phyloP scores from a whole-genome alignment of 2,888 invertebrate genomes.

The Ornithoptera alexandrae region DNA sequence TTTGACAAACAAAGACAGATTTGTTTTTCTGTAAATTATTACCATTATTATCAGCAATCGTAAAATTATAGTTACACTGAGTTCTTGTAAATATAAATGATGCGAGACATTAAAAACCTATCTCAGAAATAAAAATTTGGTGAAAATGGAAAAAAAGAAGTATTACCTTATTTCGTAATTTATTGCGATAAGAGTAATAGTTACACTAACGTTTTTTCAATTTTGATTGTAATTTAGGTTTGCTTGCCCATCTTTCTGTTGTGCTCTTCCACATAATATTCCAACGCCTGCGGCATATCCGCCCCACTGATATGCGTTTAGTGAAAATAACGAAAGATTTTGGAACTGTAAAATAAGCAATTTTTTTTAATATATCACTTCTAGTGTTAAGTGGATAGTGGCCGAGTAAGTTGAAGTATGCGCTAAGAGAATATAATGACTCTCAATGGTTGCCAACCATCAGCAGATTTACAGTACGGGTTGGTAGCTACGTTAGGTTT shows the following conservation, averaged over 20 bases:
- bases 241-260: conserved; percentile 46
- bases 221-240: conserved; percentile 46
- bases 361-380: not conserved
- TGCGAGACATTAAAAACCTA: too few relatives aligned
- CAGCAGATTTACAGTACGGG: too few relatives aligned
- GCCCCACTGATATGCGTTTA: conserved; percentile 44
- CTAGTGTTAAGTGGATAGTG: too few relatives aligned
- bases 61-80: too few relatives aligned
- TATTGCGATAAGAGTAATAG: not conserved
- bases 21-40: not conserved
- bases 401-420: too few relatives aligned
- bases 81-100: too few relatives aligned
- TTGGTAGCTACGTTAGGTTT: too few relatives aligned
- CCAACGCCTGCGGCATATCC: conserved; percentile 47
- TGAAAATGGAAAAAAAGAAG: too few relatives aligned
- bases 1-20: not conserved
- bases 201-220: conserved; percentile 46
- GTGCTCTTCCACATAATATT: conserved; percentile 59
- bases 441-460: too few relatives aligned
- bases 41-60: too few relatives aligned
- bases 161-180: not conserved
- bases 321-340: conserved; percentile 42
- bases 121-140: too few relatives aligned
- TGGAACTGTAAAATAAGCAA: conserved; percentile 37
- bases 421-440: too few relatives aligned